Evolutionary conservation across 2,888 invertebrate species (phyloP).

Genomic region (Leptodirus hochenwartii): DNA sequence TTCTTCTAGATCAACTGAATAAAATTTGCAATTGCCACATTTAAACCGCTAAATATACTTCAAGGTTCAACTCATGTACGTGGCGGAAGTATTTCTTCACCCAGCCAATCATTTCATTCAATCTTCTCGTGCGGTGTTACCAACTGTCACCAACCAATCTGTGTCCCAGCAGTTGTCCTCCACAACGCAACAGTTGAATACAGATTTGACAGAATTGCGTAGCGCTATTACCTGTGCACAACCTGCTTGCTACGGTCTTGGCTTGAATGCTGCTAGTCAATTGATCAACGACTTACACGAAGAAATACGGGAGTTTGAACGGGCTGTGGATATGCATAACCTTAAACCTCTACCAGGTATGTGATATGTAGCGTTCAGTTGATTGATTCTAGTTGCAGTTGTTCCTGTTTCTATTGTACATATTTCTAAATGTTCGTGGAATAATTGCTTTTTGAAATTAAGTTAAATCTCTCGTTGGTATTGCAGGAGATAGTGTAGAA

Average conservation of each 20-base stretch:
- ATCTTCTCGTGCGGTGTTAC: conserved; percentile 63
- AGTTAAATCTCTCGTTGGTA: too few species aligned
- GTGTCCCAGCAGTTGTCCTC: conserved; percentile 56
- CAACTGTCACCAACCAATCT: conserved; percentile 63
- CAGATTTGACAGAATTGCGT: conserved; percentile 28
- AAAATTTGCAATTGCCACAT: too few species aligned
- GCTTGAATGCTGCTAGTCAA: conserved; percentile 73
- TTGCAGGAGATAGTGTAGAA: conserved; percentile 30
- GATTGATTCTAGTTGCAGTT: conserved; percentile 45
- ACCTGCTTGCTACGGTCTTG: conserved; percentile 56
- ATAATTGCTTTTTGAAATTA: not conserved
- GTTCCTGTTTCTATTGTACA: too few species aligned
- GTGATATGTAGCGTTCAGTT: too few species aligned
- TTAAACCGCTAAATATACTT: too few species aligned
- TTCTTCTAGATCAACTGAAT: too few species aligned
- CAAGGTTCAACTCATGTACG: conserved; percentile 62
- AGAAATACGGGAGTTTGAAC: conserved; percentile 65
- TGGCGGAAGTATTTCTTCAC: conserved; percentile 67
- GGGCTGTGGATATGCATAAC: conserved; percentile 50
- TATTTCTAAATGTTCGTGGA: too few species aligned
- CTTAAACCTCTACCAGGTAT: conserved; percentile 67
- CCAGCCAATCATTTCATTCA: conserved; percentile 53
- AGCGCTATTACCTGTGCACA: conserved; percentile 25
- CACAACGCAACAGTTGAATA: conserved; percentile 47
- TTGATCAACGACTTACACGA: conserved; percentile 60